These are phyloP conservation scores for Xenentodon cancila DNA, from an alignment of 2,797 vertebrate species.

Conservation along the genomic window DNA sequence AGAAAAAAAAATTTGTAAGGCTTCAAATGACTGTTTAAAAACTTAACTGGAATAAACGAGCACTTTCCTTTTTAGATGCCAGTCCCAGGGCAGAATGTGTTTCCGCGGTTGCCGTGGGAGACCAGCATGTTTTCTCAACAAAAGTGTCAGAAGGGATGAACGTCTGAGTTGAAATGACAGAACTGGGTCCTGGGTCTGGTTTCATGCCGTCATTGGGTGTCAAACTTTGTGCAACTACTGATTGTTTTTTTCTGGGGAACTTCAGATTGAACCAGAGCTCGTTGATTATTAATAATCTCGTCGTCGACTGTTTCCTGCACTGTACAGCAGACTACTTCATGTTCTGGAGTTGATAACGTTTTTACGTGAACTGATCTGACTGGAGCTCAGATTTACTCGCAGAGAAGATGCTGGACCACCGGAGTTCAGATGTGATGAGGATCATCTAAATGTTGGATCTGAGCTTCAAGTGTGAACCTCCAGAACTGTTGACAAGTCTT, in stretches of 20 bases:
- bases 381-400: neutral
- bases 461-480: no score
- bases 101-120: neutral
- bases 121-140: neutral
- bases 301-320: slow-evolving; percentile 54
- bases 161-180: neutral
- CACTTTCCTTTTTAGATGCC: slow-evolving; percentile 9
- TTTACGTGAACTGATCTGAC: slow-evolving; percentile 17
- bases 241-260: slow-evolving; percentile 48
- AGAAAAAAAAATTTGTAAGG: no score
- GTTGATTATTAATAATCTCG: neutral
- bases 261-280: slow-evolving; percentile 14
- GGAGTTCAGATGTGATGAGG: no score
- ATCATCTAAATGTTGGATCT: no score
- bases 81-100: neutral
- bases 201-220: neutral
- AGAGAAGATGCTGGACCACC: no score
- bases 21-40: no score
- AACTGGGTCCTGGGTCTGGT: neutral
- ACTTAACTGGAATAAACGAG: slow-evolving; percentile 30
- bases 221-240: slow-evolving; percentile 72
- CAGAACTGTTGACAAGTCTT: neutral
- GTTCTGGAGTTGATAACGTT: no score
- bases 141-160: neutral
- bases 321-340: slow-evolving; percentile 38